Base-by-base conservation (phyloP, 2,888 invertebrate genomes). In the Ptychoptera contaminata region DNA sequence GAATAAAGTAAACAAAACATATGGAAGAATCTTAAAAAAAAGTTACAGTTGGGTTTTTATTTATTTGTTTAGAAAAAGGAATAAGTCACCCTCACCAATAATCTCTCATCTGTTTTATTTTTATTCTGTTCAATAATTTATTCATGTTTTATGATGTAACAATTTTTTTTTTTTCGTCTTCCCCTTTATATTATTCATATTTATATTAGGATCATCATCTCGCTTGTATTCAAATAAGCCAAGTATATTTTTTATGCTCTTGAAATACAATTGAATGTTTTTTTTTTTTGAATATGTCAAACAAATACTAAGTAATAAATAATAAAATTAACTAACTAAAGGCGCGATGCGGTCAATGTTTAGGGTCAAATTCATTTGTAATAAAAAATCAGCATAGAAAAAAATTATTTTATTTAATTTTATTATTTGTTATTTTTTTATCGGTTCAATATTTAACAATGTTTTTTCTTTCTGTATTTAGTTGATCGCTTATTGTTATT, bases 311-410 rank as follows among this genome's bases (percentile, higher is more conserved):
- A 14, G 38, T 30, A 6, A 11, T 35, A 11, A 31, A 40, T 12
- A 31, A 40, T 23, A 23, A 23, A 23, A 23, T 23, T 23, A 23
- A 23, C 23, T 23, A 23, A 23, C 23, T 23, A 23, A 23, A 23
- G 23, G 23, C 23, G 23, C 30, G 32, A 15, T 16, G 29, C 14
- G 43, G 43, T 43, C 43, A 43, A 12, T 16, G 10, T 36, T 9
- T 12, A 39, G 38, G 44, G 44, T 44, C 39, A 39, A 39, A 44
- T 31, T 39, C 32, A 44, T 44, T 44, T 44, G 44, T 44, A 44
- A 16, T 16, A 16, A 23, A 23, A 23, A 23, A 5, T 23, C 7
- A 5, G 23, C 23, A 23, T 23, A 23, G 23, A 23, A 23, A 23
- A 23, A 5, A 5, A 5, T 3, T 23, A 23, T 23, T 23, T 23